Percentiles rank a stretch among this genome's conserved stretches.
Evolutionary conservation across 2,888 invertebrate genomes (phyloP).

Genomic region (Acrocyrtus sp.): DNA sequence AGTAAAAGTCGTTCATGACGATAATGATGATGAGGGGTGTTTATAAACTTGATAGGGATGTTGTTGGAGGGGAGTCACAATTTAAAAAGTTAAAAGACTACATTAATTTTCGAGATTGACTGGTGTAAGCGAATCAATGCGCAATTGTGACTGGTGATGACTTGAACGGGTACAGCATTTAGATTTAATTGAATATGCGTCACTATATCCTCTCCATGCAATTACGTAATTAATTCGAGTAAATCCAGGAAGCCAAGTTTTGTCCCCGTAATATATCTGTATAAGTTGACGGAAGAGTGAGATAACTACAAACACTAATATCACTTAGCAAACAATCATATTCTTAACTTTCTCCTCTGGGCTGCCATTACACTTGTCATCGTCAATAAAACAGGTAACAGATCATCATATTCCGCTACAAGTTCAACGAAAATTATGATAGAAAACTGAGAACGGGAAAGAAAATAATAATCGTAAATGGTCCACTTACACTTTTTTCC

Average conservation of each 20-base stretch:
- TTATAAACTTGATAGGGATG: too few relatives aligned
- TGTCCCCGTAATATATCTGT: too few relatives aligned
- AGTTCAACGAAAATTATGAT: constrained; percentile 43
- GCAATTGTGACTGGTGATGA: too few relatives aligned
- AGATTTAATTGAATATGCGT: too few relatives aligned
- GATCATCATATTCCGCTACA: constrained; percentile 47
- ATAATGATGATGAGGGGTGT: background rate
- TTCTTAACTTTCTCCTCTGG: constrained; percentile 3
- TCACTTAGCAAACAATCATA: constrained; percentile 32
- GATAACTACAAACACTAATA: constrained; percentile 33
- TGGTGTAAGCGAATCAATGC: too few relatives aligned
- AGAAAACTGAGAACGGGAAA: constrained; percentile 3
- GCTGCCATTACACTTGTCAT: constrained; percentile 42
- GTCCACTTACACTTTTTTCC: constrained; percentile 41
- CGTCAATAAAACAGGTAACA: constrained; percentile 46
- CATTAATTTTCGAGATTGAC: too few relatives aligned
- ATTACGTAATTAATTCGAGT: too few relatives aligned
- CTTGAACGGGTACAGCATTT: too few relatives aligned
- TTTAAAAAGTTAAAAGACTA: too few relatives aligned
- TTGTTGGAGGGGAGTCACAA: too few relatives aligned
- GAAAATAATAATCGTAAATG: constrained; percentile 41
- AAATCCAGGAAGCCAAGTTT: too few relatives aligned
- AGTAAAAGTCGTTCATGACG: constrained; percentile 5
- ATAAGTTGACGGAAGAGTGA: constrained; percentile 26
- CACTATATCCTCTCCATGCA: too few relatives aligned